Conservation (phyloP, 2,888 invertebrate genomes). For the Tetanocera ferruginea region DNA sequence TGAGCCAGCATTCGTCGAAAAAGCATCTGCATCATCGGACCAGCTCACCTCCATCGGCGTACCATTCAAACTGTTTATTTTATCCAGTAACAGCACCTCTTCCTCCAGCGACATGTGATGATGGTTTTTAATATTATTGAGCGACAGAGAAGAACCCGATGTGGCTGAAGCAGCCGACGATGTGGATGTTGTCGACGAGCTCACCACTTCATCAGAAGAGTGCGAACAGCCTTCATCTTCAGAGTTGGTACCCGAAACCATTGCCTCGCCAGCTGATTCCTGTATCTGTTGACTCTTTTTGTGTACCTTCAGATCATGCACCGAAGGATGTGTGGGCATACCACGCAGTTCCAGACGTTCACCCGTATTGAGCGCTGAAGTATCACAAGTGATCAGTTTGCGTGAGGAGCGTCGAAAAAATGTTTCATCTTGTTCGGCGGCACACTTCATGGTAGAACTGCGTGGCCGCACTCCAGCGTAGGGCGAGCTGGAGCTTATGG, state of each 20-base stretch:
- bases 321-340: constrained; percentile 61
- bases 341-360: constrained; percentile 60
- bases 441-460: constrained; percentile 51
- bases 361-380: constrained; percentile 59
- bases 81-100: constrained; percentile 65
- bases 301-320: constrained; percentile 61
- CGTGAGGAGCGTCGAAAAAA: constrained; percentile 45
- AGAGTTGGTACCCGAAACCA: constrained; percentile 77
- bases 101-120: constrained; percentile 63
- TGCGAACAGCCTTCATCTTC: constrained; percentile 74
- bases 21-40: constrained; percentile 67
- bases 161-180: constrained; percentile 53
- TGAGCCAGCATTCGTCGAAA: constrained; percentile 51
- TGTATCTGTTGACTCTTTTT: constrained; percentile 72
- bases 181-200: constrained; percentile 69
- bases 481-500: constrained; percentile 56
- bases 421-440: constrained; percentile 15
- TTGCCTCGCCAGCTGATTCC: constrained; percentile 77
- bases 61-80: constrained; percentile 69
- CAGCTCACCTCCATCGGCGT: constrained; percentile 71
- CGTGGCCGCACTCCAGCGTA: constrained; percentile 52
- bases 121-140: constrained; percentile 55
- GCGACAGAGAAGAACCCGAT: constrained; percentile 45
- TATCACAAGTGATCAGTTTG: constrained; percentile 66
- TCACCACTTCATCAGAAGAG: constrained; percentile 70